These are phyloP conservation scores for Paramuricea clavata DNA, from an alignment of 92 coral and sea anemone genomes.

Conservation along the genomic window DNA sequence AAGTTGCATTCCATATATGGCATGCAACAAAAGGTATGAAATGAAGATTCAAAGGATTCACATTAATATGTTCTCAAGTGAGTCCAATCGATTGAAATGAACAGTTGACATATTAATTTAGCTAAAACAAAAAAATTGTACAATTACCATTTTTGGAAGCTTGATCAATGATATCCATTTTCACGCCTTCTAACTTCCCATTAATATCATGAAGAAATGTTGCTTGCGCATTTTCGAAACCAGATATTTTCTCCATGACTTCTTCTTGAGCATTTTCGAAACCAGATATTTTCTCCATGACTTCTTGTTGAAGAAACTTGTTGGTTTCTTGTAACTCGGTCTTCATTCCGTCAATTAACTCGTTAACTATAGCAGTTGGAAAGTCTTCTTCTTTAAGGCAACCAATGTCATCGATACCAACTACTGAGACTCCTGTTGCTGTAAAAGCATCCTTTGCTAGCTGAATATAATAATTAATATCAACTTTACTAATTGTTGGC, in stretches of 20 bases:
- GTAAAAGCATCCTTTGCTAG: constrained; percentile 56
- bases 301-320: constrained; percentile 27
- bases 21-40: no score
- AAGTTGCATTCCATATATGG: no score
- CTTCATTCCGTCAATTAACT: neutral
- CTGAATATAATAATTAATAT: constrained; percentile 30
- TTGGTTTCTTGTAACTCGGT: neutral
- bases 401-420: constrained; percentile 32
- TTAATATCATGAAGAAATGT: neutral
- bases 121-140: no score
- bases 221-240: no score
- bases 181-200: no score
- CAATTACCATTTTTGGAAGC: neutral
- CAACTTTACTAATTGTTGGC: constrained; percentile 41
- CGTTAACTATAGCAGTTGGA: constrained; percentile 44
- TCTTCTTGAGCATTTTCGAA: neutral
- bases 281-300: neutral
- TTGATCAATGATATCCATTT: neutral
- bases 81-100: no score
- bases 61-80: no score
- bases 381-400: constrained; percentile 58
- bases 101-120: no score
- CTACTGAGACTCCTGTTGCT: constrained; percentile 41
- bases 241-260: no score
- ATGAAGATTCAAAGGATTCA: no score